A percentile compares a stretch with the other conserved stretches of the same genome.
These are phyloP conservation scores for Macrobrachium rosenbergii DNA, from an alignment of 1,140 invertebrate genomes.

Conservation along the genomic window DNA sequence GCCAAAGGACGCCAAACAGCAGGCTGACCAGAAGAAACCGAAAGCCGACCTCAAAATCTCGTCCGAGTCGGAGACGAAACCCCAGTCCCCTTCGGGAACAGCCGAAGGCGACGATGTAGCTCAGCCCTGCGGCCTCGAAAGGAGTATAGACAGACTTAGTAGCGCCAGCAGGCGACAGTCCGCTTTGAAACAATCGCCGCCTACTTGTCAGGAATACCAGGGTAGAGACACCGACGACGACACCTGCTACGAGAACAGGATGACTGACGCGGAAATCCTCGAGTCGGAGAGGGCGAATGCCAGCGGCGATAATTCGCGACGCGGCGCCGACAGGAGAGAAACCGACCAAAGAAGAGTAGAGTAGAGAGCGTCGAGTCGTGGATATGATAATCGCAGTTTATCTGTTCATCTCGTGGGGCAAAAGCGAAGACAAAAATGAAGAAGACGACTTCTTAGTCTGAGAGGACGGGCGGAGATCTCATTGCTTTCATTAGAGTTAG, in stretches of 20 bases:
- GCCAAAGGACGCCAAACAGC: background rate
- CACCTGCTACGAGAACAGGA: background rate
- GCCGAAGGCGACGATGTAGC: background rate
- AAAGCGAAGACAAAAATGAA: background rate
- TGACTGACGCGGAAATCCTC: background rate
- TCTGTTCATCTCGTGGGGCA: no score
- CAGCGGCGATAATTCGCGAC: background rate
- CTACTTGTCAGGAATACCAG: no score
- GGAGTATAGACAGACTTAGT: background rate
- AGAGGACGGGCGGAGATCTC: no score
- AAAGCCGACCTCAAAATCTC: background rate
- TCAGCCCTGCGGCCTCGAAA: background rate
- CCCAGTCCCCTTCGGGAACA: background rate
- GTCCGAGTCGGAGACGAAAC: background rate
- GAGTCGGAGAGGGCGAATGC: background rate
- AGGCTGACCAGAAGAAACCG: background rate
- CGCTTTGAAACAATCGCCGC: background rate
- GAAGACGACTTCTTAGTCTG: no score
- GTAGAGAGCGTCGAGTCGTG: background rate
- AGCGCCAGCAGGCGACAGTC: background rate
- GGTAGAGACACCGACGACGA: background rate
- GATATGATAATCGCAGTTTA: background rate
- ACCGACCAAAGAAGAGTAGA: background rate
- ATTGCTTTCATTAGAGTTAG: no score
- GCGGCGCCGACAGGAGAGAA: background rate